A percentile compares a stretch with the other conserved stretches of the same genome.
Conservation (phyloP, 2,797 vertebrate species). For the Neosilurus hyrtlii region DNA sequence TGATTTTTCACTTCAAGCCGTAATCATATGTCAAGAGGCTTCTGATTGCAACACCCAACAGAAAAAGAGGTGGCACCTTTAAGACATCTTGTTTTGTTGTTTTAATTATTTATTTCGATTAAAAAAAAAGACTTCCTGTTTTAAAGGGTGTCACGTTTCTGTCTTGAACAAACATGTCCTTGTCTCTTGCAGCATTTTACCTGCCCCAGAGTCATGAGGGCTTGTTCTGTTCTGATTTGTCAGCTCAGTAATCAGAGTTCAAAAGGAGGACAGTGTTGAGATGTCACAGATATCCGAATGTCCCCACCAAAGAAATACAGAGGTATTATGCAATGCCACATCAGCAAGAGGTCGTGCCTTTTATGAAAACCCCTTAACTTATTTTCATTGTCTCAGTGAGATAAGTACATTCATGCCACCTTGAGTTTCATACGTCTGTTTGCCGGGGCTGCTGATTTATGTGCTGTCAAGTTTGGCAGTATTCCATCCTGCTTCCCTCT, state of each 20-base stretch:
- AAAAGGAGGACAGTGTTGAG: constrained; percentile 72
- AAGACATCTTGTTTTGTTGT: constrained; percentile 54
- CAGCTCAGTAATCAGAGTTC: constrained; percentile 71
- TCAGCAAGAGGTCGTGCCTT: constrained; percentile 10
- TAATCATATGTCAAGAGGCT: constrained; percentile 65
- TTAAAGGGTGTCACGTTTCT: constrained; percentile 67
- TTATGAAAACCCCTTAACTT: neutral
- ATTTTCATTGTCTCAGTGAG: constrained; percentile 27
- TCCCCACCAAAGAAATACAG: constrained; percentile 43
- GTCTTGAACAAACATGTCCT: constrained; percentile 62
- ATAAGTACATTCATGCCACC: constrained; percentile 49
- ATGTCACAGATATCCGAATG: constrained; percentile 64
- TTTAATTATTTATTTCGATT: constrained; percentile 72
- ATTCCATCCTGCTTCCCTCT: neutral
- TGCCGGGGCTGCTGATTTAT: constrained; percentile 47
- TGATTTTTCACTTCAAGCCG: constrained; percentile 56
- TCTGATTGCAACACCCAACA: constrained; percentile 65
- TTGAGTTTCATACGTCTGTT: constrained; percentile 55
- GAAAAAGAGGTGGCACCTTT: constrained; percentile 76
- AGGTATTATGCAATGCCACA: constrained; percentile 64
- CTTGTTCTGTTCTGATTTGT: constrained; percentile 67
- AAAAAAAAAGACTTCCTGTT: constrained; percentile 67
- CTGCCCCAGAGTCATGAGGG: constrained; percentile 68
- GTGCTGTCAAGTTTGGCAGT: constrained; percentile 6
- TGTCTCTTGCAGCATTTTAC: constrained; percentile 64